Base-by-base conservation (phyloP, 2,888 invertebrate species). In the Eumerus sabulonum region DNA sequence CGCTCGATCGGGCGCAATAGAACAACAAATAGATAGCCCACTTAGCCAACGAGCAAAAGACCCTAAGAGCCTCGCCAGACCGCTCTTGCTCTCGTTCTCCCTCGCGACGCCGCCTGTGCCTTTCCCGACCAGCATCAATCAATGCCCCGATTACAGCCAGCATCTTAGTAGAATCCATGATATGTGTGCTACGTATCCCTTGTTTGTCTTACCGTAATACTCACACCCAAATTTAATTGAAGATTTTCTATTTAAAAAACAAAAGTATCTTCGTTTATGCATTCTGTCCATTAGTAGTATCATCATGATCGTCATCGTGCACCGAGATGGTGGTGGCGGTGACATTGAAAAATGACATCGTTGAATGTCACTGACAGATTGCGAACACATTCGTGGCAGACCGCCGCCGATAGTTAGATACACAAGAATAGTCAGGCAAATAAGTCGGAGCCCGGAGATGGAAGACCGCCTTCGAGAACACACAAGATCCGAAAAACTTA, bases 341-440 rank as follows among this genome's bases (percentile, higher is more conserved):
- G 79, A 74, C 79, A 79, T 79, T 79, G 79, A 79, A 79, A 74
- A 79, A 79, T 79, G 68, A 64, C 74, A 64, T 66, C 74, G 74
- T 74, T 74, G 68, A 79, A 74, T 79, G 68, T 64, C 79, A 79
- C 79, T 79, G 79, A 74, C 79, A 79, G 79, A 79, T 79, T 70
- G 68, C 59, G 63, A 62, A 68, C 70, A 74, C 64, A 60, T 56
- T 79, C 45, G 54, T 63, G 79, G 74, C 70, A 79, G 79, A 79
- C 79, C n/a, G n/a, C n/a, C n/a, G n/a, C n/a, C 74, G 60, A 64
- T 42, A 64, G 68, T 79, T 68, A 70, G 74, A 74, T 68, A 70
- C 35, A 59, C 40, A 59, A 76, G 51, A 76, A 71, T 44, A 64
- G 53, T 76, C 45, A 2, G 7, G 27, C 27, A 27, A 27, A 27